Base-by-base conservation (phyloP, 1,140 invertebrate genomes). In the Andrena cerasifolii region DNA sequence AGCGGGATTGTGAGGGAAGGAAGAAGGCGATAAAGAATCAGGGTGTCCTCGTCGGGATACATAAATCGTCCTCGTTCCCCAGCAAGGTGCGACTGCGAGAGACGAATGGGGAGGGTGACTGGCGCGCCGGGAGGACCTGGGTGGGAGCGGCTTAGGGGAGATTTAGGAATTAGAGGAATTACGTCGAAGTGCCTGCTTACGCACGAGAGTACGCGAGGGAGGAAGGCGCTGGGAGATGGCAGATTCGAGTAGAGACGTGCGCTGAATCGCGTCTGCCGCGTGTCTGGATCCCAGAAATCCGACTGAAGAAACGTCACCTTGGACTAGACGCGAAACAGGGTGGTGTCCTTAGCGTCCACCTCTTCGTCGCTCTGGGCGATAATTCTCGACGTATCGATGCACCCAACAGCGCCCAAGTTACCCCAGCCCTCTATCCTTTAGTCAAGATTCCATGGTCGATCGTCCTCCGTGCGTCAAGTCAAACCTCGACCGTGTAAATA, bases 91-190 rank as follows among this genome's bases (percentile, higher is more conserved):
- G 73, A 82, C 77, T 82, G 68, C 79, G 59, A 58, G 76, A 74
- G 81, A 81, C 74, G 66, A 65, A 74, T 54, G 72, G 58, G 16
- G 45, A 21, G 53, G 45, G 51, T 43, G 53, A 14, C 51, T 40
- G 47, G 21, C 62, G 40, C n/a, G 63, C 8, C 18, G 14, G 14
- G 31, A n/a, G n/a, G n/a, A n/a, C n/a, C n/a, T n/a, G n/a, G n/a
- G n/a, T n/a, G n/a, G 18, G 10, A 10, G 18, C 26, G 47, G 78
- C 82, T 85, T 78, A 75, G 53, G 71, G 79, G 58, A 81, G 83
- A 84, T 85, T 85, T 85, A 81, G 83, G 82, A 85, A 85, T 84
- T 84, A 85, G 66, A 70, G 68, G 83, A 85, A 84, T 85, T 85
- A 85, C 74, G 82, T 85, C 59, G 53, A 83, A 81, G 83, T 85